These are phyloP conservation scores for Diphyllodes magnificus DNA, from an alignment of 2,113 vertebrate genomes.

Conservation along the genomic window DNA sequence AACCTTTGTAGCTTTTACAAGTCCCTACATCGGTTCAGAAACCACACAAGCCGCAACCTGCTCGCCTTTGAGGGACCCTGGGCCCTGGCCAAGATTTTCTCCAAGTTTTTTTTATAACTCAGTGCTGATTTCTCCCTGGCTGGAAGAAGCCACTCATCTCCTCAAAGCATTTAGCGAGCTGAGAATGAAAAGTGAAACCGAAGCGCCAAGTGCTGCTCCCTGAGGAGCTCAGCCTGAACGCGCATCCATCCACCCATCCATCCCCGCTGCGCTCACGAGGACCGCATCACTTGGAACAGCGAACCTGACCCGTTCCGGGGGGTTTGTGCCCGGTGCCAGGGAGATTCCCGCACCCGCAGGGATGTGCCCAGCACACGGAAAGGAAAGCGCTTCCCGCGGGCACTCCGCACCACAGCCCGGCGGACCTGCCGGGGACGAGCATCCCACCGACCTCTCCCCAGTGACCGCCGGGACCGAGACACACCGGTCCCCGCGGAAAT, in stretches of 20 bases:
- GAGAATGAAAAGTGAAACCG: background rate
- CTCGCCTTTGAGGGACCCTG: rapidly evolving
- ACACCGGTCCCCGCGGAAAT: background rate
- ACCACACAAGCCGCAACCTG: rapidly evolving
- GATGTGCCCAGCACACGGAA: rapidly evolving
- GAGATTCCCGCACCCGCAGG: background rate
- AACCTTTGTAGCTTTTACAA: background rate
- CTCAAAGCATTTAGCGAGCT: background rate
- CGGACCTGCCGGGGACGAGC: background rate
- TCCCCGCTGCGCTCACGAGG: rapidly evolving
- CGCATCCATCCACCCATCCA: background rate
- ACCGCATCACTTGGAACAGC: background rate
- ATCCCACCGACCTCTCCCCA: background rate
- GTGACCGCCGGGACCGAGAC: background rate
- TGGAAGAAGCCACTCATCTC: background rate
- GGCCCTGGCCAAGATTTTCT: background rate
- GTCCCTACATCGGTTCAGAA: rapidly evolving
- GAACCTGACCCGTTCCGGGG: background rate
- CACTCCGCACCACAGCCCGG: background rate
- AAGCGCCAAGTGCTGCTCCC: background rate
- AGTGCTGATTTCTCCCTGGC: background rate
- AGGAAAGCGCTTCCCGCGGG: background rate
- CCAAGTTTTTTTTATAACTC: background rate
- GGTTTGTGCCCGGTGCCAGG: background rate
- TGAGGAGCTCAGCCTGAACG: background rate